Evolutionary conservation across 2,888 invertebrate species (phyloP), one percentile per base, ranked within the genome.

Genomic region (Campaea margaritaria): DNA sequence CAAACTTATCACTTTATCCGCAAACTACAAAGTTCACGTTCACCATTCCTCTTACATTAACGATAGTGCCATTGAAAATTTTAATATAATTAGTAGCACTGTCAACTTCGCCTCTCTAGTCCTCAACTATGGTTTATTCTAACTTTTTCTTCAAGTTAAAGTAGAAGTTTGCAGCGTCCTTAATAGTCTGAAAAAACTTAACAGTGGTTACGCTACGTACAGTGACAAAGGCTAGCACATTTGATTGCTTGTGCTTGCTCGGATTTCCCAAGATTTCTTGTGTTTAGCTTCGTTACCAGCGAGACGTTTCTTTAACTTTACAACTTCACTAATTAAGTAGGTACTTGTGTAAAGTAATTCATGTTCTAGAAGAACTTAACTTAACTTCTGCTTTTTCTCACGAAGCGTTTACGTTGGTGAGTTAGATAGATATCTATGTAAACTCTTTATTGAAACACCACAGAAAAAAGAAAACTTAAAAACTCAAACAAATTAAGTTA

Each of bases 1-100:
- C 21, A 21, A 21, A 21, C 21, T 21, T 21, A 3, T 21, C 21
- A 5, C 21, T 5, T 3, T 3, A 21, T 31, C 9, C 9, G 8
- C 10, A 31, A 31, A 31, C 7, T 9, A 31, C 31, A 7, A 31
- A 9, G 10, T 31, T 28, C 44, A 49, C 34, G 47, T 57, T 53
- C 27, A 46, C 44, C 58, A 52, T 46, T 53, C 21, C 16, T 57
- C 41, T 42, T 46, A 55, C 47, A 51, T 62, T 53, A 47, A 57
- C 57, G 38, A 34, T 31, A 44, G 57, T 44, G 59, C 58, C 54
- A 58, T 66, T 62, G 61, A 60, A 65, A 62, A 62, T 62, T 65
- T 45, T 49, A 51, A 63, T 44, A 64, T 65, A 67, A 73, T 76
- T 69, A 74, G 69, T 71, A 75, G 75, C 74, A 71, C 65, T 68